Base-by-base conservation (phyloP, 53 echinoderm and acorn worm genomes). In the Echinometra lucunter region DNA sequence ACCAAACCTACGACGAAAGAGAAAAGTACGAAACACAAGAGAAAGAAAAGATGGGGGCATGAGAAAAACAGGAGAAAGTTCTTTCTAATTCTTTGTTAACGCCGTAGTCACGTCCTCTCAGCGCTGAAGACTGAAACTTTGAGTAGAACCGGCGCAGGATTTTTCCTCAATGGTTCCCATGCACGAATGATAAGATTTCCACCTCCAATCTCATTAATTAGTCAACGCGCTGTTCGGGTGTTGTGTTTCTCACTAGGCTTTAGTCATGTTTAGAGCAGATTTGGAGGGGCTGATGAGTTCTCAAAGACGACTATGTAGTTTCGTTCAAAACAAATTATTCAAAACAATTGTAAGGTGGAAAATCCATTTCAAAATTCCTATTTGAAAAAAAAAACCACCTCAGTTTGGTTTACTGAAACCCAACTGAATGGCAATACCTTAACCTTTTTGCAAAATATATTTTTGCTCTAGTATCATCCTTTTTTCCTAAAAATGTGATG, bases 141-240 rank as follows among this genome's bases (percentile, higher is more conserved):
- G 94, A 94, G 94, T 83, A 94, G 66, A 94, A 94, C 94, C 94
- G 94, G 94, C 94, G 94, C 60, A 94, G 94, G 94, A 60, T 83
- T 94, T 60, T 38, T 94, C 83, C 85, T 93, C 60, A 58, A 83
- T 83, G 27, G 83, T 94, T 82, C 85, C 60, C 82, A 58, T 21
- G 82, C 9, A 85, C 49, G 67, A 94, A 94, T 60, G 94, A 83
- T 44, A 94, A 94, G 94, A 93, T 94, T 94, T 94, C 94, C 94
- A 94, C 58, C 37, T 94, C 66, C 94, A 94, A 85, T 94, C 94
- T 63, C 45, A 94, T 94, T 92, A 92, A 92, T 92, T 92, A 92
- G 93, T 92, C 49, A 37, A 92, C 81, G 19, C 57, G 93, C 80
- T 30, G 58, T 92, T 92, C 35, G 57, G 80, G 93, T 74, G 53